Base-by-base conservation (phyloP, 2,888 invertebrate genomes). In the Rhagium mordax region DNA sequence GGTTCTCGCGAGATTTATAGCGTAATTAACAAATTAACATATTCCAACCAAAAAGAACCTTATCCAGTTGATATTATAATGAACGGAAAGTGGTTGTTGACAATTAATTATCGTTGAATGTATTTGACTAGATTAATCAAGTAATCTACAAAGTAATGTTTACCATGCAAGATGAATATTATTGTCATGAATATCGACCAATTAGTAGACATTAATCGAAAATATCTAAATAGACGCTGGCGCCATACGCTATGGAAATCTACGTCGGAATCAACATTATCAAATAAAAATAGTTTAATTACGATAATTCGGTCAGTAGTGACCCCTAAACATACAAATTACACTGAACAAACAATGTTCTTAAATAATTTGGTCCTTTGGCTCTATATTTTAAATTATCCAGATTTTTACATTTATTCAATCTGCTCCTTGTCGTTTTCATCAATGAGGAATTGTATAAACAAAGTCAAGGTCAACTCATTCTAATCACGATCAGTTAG, bases 221-320 rank as follows among this genome's bases (percentile, higher is more conserved):
- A 49, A 64, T 49, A 29, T 51, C 24, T 64, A 64, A 64, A 64
- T 64, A 64, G 64, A 64, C 29, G 51, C 64, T 64, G 64, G 64
- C 64, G 64, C 64, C 64, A 29, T 64, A 61, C 48, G n/a, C 18
- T 13, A 61, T 48, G 61, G 20, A 61, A 61, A 61, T 20, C 61
- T 61, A 61, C 61, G 18, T 61, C 47, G 59, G 33, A 64, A 18
- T 21, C 47, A 18, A 29, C 15, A 10, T 21, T 48, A 21, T 47
- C 61, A 41, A 61, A 61, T 48, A 47, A 61, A 61, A 60, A 60
- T 61, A 41, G 24, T 51, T 61, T 61, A 69, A 69, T 51, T 21
- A 15, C 29, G 49, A 47, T 51, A 69, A 48, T 60, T 51, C 16
- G 29, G 59, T 60, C 15, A 27, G 21, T 65, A 51, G 16, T 65